Conservation (phyloP, 2,888 invertebrate species). For the Danaus chrysippus region DNA sequence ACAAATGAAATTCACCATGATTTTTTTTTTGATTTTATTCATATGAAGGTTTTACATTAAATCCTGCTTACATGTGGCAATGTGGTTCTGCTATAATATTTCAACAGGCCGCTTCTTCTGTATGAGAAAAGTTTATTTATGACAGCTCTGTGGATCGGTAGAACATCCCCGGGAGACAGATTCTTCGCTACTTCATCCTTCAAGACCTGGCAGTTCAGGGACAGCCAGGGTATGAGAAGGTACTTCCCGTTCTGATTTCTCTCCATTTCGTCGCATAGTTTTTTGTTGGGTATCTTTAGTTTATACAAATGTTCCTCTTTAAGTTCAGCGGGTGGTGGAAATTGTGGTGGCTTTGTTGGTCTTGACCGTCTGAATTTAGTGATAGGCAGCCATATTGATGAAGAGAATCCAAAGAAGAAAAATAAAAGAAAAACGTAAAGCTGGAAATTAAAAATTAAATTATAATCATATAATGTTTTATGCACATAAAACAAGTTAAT, state of each 20-base stretch:
- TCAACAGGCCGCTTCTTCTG: slow-evolving; percentile 21
- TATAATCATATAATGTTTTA: neutral
- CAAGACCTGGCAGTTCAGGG: slow-evolving; percentile 43
- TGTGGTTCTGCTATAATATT: slow-evolving; percentile 3
- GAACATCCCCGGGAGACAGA: slow-evolving; percentile 12
- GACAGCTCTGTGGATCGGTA: slow-evolving; percentile 35
- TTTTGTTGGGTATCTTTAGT: slow-evolving; percentile 41
- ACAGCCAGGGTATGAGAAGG: slow-evolving; percentile 55
- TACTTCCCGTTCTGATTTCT: slow-evolving; percentile 34
- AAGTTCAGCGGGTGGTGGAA: slow-evolving; percentile 7
- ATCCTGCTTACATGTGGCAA: slow-evolving; percentile 17
- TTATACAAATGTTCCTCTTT: slow-evolving; percentile 15
- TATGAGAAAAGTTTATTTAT: slow-evolving; percentile 34
- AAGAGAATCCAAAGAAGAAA: neutral
- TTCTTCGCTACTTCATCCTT: slow-evolving; percentile 32
- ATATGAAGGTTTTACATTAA: neutral
- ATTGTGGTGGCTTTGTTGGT: slow-evolving; percentile 10
- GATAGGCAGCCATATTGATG: neutral
- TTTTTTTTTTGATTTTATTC: too few relatives aligned
- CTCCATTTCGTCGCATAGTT: slow-evolving; percentile 44
- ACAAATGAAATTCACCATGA: too few relatives aligned
- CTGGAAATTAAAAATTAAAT: neutral
- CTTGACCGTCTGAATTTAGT: neutral
- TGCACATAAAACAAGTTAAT: neutral
- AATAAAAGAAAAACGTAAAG: neutral